Evolutionary conservation across 2,797 vertebrate genomes (phyloP), one percentile per base, ranked within the genome.

Genomic region (Erethizon dorsatum): DNA sequence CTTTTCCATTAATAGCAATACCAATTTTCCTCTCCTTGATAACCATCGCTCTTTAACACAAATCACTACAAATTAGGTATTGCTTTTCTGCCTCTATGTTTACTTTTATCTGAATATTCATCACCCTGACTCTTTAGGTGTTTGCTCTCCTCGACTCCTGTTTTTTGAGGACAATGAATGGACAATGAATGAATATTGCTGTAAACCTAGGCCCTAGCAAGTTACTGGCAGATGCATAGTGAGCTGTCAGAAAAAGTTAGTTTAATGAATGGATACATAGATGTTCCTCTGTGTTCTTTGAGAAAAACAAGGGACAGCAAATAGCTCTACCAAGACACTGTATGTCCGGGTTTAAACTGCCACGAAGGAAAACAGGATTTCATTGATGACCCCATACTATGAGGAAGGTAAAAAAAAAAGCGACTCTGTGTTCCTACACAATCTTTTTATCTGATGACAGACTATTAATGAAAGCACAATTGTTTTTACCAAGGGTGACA

Each of bases 181-280:
- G 59, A 1, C 3, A n/a, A 87, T 91, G 57, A 89, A 41, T 41
- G 37, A 41, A 41, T 67, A 37, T 86, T 91, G 57, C 47, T 77
- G 26, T 84, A 57, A 97, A 79, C 22, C 22, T 10, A 67, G 20
- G 14, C 0, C 37, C 71, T 56, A 50, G 45, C 54, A 88, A 91
- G 67, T 77, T 91, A 90, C 89, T 52, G 45, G 88, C 57, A 88
- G 63, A 84, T 37, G 28, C 15, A 63, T 41, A 92, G 20, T 17
- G 10, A 96, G 65, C 47, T 65, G 79, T 96, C 94, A 94, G 83
- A 50, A 90, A 91, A 94, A 91, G 65, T 94, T 92, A 94, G 69
- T 37, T 91, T 91, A 96, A 89, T 96, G 88, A 95, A 94, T 80
- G 47, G 33, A 52, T 91, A 67, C 93, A 24, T 77, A 57, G 14